Percentiles rank a stretch among this genome's conserved stretches.
phyloP scores from a whole-genome alignment of 1,140 invertebrate genomes.

The Pectinophora gossypiella region DNA sequence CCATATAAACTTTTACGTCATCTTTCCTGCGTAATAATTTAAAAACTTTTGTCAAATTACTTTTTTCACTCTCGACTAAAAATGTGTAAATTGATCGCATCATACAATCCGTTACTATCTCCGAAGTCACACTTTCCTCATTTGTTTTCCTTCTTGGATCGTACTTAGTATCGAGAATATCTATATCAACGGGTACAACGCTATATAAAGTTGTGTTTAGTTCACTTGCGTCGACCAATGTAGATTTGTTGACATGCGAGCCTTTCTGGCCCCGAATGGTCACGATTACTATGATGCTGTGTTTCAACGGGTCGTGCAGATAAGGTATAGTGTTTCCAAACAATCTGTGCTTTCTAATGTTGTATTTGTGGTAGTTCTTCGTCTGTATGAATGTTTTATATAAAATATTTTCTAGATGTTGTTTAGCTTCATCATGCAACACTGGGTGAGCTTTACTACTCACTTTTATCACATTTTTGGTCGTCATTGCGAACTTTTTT shows the following conservation, averaged over 20 bases:
- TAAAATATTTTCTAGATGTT: conserved; percentile 28
- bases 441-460: conserved; percentile 3
- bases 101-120: conserved; percentile 34
- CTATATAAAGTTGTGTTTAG: too few relatives aligned
- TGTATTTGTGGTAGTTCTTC: conserved; percentile 34
- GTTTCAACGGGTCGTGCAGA: conserved; percentile 11
- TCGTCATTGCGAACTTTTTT: conserved; percentile 10
- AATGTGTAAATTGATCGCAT: conserved; percentile 45
- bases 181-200: conserved; percentile 49
- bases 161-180: conserved; percentile 41
- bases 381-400: conserved; percentile 33
- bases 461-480: background rate
- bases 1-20: conserved; percentile 52
- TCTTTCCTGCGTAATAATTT: conserved; percentile 34
- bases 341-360: conserved; percentile 38
- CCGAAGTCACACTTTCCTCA: conserved; percentile 18
- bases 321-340: conserved; percentile 22
- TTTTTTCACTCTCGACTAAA: conserved; percentile 31
- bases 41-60: conserved; percentile 37
- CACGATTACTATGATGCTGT: conserved; percentile 46
- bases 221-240: conserved; percentile 24
- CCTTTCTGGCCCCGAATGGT: conserved; percentile 26
- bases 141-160: conserved; percentile 17
- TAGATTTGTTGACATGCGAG: too few relatives aligned
- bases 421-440: conserved; percentile 8